Percentiles rank a stretch among this genome's conserved stretches.
Evolutionary conservation across 2,888 invertebrate species (phyloP).

Genomic region (Cephus pulcher): DNA sequence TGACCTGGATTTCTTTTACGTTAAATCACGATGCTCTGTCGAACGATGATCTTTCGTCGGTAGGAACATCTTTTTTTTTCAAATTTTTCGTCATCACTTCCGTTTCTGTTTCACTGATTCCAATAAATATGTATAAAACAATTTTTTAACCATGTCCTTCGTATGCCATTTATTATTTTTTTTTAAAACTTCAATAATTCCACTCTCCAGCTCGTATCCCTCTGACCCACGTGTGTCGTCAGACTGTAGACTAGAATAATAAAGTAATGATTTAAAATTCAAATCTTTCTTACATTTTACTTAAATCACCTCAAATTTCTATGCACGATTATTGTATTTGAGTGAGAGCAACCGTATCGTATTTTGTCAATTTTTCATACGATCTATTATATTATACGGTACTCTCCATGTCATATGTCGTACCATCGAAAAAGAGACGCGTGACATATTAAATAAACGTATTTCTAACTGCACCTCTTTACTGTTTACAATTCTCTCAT

Average conservation of each 20-base stretch:
- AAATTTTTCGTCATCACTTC: not conserved
- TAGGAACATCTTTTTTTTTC: not conserved
- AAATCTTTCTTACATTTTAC: not conserved
- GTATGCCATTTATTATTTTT: not conserved
- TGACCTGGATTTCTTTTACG: constrained; percentile 48
- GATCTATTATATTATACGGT: not conserved
- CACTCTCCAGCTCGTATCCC: not conserved
- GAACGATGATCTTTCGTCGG: not conserved
- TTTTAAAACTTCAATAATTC: not conserved
- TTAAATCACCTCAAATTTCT: not conserved
- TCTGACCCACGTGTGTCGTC: not conserved
- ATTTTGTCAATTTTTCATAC: not conserved
- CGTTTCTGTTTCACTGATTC: not conserved
- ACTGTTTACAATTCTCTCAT: not conserved
- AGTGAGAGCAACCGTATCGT: not conserved
- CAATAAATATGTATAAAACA: not conserved
- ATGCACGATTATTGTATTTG: not conserved
- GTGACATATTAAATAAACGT: not conserved
- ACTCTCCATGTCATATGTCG: not conserved
- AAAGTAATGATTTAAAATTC: not conserved
- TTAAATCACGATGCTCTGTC: constrained; percentile 1
- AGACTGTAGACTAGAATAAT: not conserved
- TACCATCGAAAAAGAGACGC: not conserved
- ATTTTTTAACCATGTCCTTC: not conserved
- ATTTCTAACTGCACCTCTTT: not conserved